Base-by-base conservation (phyloP, 2,797 vertebrate genomes). In the Sebastiscus tertius region DNA sequence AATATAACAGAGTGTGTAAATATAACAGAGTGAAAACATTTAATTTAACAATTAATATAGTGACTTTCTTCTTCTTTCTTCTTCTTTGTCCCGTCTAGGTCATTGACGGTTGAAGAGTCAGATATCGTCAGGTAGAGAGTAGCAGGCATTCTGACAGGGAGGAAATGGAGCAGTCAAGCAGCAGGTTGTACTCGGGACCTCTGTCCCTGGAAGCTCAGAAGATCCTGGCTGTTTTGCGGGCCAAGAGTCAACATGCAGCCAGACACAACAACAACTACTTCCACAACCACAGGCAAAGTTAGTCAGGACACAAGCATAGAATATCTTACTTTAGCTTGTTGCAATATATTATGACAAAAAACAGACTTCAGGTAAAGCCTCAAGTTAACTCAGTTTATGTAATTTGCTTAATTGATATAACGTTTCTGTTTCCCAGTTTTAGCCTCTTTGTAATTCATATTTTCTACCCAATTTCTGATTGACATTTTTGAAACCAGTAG, bases 141-240 rank as follows among this genome's bases (percentile, higher is more conserved):
- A 73, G 12, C 26, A 71, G 72, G 10, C 16, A 2, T 6, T 61
- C 26, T 66, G 63, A 71, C 77, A 80, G 72, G 73, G 11, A 80
- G 64, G 79, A 92, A 77, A 97, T 97, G 97, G 96, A 97, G 72
- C 60, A 33, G 49, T 79, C 61, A 33, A 85, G 86, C 72, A 85
- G 90, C 66, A 80, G 83, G 39, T 72, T 93, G 92, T 95, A 91
- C 90, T 77, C 92, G 58, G 93, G 87, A 39, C 95, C 95, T 7
- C 94, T 99, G 26, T 99, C 97, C 87, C 84, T 62, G 81, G 87
- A 76, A 1, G 98, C 96, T 34, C 95, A 95, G 92, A 97, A 89
- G 93, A 93, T 99, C 91, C 90, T 98, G 94, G 89, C 92, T 91
- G 97, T 94, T 81, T 92, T 99, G 39, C 95, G 86, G 34, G 89